Evolutionary conservation across 2,888 invertebrate species (phyloP).

Genomic region (Holacanthella duospinosa): DNA sequence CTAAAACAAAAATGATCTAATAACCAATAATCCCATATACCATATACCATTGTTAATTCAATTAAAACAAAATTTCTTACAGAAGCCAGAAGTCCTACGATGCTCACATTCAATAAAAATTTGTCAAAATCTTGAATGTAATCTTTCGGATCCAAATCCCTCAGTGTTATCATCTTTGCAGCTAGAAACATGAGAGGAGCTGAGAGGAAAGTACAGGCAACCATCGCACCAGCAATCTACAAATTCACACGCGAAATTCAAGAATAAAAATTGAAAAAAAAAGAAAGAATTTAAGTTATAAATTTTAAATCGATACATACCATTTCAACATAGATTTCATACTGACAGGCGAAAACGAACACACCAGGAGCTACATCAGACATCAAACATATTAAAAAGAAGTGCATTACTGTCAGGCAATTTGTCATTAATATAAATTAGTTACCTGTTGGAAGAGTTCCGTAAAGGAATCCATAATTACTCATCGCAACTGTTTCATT

Average conservation of each 20-base stretch:
- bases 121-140: slow-evolving; percentile 64
- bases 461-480: slow-evolving; percentile 89
- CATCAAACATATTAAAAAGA: neutral
- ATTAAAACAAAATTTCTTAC: slow-evolving; percentile 44
- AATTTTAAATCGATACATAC: slow-evolving; percentile 45
- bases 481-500: slow-evolving; percentile 71
- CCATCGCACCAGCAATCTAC: slow-evolving; percentile 85
- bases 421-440: neutral
- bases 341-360: slow-evolving; percentile 83
- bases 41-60: neutral
- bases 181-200: slow-evolving; percentile 92
- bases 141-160: slow-evolving; percentile 55
- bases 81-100: slow-evolving; percentile 63
- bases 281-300: neutral
- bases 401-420: neutral
- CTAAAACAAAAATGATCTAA: slow-evolving; percentile 36
- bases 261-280: too few species aligned
- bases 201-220: slow-evolving; percentile 84
- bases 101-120: slow-evolving; percentile 74
- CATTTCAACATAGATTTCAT: slow-evolving; percentile 73
- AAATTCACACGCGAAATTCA: slow-evolving; percentile 38
- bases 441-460: slow-evolving; percentile 72
- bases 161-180: slow-evolving; percentile 75
- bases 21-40: neutral
- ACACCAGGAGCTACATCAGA: slow-evolving; percentile 80